Percentiles rank a stretch among this genome's conserved stretches.
These are phyloP conservation scores for Bombus soroeensis DNA, from an alignment of 1,140 invertebrate species.

Conservation along the genomic window DNA sequence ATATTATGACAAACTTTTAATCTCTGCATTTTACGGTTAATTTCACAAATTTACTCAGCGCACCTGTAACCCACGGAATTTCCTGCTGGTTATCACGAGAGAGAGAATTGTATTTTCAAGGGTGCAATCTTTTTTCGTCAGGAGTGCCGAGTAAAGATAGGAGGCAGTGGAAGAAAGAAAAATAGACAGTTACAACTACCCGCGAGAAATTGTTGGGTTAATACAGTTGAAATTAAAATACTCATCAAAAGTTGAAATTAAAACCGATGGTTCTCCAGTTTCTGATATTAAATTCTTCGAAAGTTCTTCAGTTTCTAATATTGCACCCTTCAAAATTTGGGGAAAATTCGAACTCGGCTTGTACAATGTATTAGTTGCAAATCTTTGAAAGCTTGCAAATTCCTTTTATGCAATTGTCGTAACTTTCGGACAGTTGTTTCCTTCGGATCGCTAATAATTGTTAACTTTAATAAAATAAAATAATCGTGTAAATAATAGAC, in stretches of 20 bases:
- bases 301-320: neutral
- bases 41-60: neutral
- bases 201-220: neutral
- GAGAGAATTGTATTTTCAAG: neutral
- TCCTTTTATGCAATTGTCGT: neutral
- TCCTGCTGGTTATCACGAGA: neutral
- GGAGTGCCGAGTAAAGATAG: neutral
- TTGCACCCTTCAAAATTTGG: neutral
- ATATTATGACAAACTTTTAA: conserved; percentile 1
- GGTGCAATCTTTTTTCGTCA: neutral
- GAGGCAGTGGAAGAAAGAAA: neutral
- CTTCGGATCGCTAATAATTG: neutral
- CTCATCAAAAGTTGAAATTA: neutral
- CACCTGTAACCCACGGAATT: neutral
- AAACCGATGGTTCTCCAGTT: neutral
- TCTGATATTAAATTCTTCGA: neutral
- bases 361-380: rapidly evolving
- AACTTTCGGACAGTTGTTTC: neutral
- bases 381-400: neutral
- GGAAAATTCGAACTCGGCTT: neutral
- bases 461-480: neutral
- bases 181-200: neutral
- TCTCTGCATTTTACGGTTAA: neutral
- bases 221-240: neutral
- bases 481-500: too few relatives aligned